Evolutionary conservation across 2,113 vertebrate species (phyloP).

Genomic region (Anhinga rufa): DNA sequence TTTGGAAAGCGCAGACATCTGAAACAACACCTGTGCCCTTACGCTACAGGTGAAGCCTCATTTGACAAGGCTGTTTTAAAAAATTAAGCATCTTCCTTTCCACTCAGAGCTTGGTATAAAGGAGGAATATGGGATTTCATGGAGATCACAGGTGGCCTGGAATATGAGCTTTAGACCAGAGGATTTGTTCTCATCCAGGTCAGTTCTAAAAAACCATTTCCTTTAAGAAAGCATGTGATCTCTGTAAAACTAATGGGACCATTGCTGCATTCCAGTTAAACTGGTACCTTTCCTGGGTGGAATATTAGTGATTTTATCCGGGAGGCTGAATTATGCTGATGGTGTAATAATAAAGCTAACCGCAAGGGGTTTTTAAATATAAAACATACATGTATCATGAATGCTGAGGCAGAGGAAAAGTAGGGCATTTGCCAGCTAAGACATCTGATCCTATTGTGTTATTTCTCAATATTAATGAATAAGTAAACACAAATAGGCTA

Average conservation of each 20-base stretch:
- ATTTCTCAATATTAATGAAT: constrained; percentile 30
- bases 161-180: not conserved
- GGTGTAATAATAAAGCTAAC: not conserved
- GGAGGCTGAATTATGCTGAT: not conserved
- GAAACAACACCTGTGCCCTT: not conserved
- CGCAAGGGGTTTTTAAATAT: not conserved
- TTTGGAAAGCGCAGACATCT: not conserved
- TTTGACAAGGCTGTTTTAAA: not conserved
- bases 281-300: not conserved
- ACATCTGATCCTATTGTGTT: constrained; percentile 2
- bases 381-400: not conserved
- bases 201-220: not conserved
- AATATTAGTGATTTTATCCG: not conserved
- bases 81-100: not conserved
- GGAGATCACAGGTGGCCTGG: not conserved
- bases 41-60: not conserved
- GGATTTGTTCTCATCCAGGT: not conserved
- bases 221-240: not conserved
- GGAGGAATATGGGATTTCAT: not conserved
- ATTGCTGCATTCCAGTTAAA: not conserved
- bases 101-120: not conserved
- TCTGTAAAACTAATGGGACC: not conserved
- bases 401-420: not conserved
- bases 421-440: not conserved
- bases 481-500: constrained; percentile 22